Conservation (phyloP, 2,797 vertebrate species). For the Lagocephalus sceleratus region DNA sequence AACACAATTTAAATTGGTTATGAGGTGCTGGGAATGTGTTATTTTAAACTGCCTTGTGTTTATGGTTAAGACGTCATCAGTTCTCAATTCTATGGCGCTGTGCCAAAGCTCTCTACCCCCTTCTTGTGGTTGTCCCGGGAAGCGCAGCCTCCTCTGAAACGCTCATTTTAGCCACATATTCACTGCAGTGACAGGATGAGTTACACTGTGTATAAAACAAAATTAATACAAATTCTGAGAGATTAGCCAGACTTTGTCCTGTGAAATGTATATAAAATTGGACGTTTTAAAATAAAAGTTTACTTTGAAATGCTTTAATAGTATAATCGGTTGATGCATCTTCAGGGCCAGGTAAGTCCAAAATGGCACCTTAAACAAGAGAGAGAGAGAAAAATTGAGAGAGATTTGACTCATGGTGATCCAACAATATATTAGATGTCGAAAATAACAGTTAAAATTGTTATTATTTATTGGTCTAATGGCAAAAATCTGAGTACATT, state of each 20-base stretch:
- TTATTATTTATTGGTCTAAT: background rate
- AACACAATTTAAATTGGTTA: too few relatives aligned
- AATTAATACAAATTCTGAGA: too few relatives aligned
- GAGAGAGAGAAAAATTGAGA: background rate
- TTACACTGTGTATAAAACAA: too few relatives aligned
- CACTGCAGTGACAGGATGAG: too few relatives aligned
- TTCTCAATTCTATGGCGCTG: constrained; percentile 20
- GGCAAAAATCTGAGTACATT: too few relatives aligned
- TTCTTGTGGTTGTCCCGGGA: constrained; percentile 49
- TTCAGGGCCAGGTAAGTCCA: background rate
- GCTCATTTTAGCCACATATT: background rate
- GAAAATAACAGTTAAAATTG: background rate
- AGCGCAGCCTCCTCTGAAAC: constrained; percentile 47
- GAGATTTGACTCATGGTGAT: background rate
- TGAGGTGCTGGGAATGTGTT: background rate
- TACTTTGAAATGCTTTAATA: too few relatives aligned
- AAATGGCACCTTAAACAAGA: background rate
- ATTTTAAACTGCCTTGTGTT: background rate
- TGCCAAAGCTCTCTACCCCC: constrained; percentile 67
- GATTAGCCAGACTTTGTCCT: too few relatives aligned
- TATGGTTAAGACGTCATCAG: constrained; percentile 13
- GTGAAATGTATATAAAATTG: too few relatives aligned
- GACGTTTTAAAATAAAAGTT: too few relatives aligned
- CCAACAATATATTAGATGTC: background rate
- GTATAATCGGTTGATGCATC: too few relatives aligned